Evolutionary conservation across 2,888 invertebrate genomes (phyloP).

Genomic region (Lottia scabra): DNA sequence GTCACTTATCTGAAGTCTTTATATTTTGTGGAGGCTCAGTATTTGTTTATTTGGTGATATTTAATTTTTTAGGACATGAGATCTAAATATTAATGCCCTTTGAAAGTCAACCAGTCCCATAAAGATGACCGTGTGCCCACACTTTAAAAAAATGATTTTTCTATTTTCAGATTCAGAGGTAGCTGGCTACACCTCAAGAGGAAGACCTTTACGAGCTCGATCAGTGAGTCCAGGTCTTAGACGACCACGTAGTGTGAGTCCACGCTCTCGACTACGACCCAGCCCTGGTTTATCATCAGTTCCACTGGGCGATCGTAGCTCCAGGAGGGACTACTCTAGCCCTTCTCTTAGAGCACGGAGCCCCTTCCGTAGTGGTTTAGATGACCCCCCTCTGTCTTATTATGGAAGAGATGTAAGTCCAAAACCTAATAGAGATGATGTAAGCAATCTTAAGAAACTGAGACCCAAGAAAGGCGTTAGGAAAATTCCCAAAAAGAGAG

Average conservation of each 20-base stretch:
- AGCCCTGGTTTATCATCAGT: not conserved
- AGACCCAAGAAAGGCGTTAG: no score
- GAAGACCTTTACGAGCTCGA: constrained; percentile 38
- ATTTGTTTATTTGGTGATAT: no score
- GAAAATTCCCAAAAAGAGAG: no score
- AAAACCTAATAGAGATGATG: not conserved
- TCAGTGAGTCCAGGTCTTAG: constrained; percentile 49
- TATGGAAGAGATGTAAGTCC: constrained; percentile 2
- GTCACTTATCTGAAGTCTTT: no score
- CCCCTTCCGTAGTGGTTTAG: not conserved
- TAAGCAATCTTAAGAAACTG: not conserved
- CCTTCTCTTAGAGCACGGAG: not conserved
- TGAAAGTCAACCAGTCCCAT: no score
- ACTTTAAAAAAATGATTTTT: not conserved
- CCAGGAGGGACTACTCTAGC: not conserved
- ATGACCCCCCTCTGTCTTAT: not conserved
- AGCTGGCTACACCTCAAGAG: constrained; percentile 45
- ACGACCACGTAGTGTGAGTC: constrained; percentile 36
- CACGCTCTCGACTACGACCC: constrained; percentile 2
- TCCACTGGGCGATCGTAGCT: not conserved
- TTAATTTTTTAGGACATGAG: no score
- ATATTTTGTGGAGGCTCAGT: no score
- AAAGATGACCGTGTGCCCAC: no score
- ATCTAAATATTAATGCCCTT: no score
- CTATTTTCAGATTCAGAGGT: constrained; percentile 53